Conservation (phyloP, 2,113 vertebrate genomes). For the Phycodurus eques region DNA sequence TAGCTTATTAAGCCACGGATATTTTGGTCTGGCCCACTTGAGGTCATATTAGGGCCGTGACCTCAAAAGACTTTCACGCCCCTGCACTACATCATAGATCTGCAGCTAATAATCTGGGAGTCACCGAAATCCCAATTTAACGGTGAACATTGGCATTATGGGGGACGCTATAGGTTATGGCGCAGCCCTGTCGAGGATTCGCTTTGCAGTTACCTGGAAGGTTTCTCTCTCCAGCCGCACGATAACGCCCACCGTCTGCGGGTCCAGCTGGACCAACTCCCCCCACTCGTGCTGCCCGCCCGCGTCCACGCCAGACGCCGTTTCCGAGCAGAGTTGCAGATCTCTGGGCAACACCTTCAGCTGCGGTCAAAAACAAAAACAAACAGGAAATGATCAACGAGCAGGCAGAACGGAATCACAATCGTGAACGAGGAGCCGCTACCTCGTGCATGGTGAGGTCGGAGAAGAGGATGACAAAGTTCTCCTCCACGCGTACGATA, state of each 20-base stretch:
- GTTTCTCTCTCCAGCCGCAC: slow-evolving; percentile 92
- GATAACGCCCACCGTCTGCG: slow-evolving; percentile 89
- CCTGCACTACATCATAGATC: too few species aligned
- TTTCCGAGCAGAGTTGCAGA: slow-evolving; percentile 94
- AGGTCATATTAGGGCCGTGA: too few species aligned
- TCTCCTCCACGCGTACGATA: slow-evolving; percentile 93
- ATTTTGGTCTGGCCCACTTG: too few species aligned
- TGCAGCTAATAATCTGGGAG: too few species aligned
- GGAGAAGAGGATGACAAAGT: slow-evolving; percentile 93
- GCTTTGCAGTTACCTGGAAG: slow-evolving; percentile 80
- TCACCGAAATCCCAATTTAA: too few species aligned
- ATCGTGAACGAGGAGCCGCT: neutral
- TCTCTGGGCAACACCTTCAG: slow-evolving; percentile 91
- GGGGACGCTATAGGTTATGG: too few species aligned
- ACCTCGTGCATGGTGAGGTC: slow-evolving; percentile 97
- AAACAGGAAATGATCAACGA: neutral
- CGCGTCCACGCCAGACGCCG: slow-evolving; percentile 88
- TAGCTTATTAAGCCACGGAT: too few species aligned
- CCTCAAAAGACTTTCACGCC: too few species aligned
- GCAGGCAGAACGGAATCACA: neutral
- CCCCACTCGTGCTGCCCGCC: slow-evolving; percentile 97
- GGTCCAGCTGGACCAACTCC: slow-evolving; percentile 91
- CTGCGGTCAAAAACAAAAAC: slow-evolving; percentile 50
- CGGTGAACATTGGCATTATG: too few species aligned
- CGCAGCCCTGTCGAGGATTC: neutral